Evolutionary conservation across 2,888 invertebrate genomes (phyloP).

Genomic region (Cetonia aurata): DNA sequence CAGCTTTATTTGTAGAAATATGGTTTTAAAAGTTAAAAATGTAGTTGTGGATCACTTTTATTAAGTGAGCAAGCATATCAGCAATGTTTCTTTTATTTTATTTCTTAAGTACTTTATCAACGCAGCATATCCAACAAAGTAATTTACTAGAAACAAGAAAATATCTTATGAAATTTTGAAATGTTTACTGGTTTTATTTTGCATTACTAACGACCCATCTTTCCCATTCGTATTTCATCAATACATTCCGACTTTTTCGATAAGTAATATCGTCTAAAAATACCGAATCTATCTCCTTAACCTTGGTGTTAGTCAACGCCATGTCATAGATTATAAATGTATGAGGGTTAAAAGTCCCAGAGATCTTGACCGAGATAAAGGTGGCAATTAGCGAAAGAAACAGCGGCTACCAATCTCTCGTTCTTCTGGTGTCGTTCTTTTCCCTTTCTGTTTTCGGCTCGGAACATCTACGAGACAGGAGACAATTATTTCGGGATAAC

Average conservation of each 20-base stretch:
- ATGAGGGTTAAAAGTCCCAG: slow-evolving; percentile 25
- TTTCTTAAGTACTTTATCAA: too few species aligned
- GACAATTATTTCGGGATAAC: slow-evolving; percentile 54
- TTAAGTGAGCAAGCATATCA: too few species aligned
- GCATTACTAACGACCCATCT: too few species aligned
- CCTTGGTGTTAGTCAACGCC: slow-evolving; percentile 4
- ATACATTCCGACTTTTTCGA: background rate
- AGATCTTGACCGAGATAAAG: slow-evolving; percentile 40
- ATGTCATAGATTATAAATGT: slow-evolving; percentile 32
- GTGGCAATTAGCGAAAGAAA: slow-evolving; percentile 45
- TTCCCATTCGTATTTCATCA: too few species aligned
- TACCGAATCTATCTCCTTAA: background rate
- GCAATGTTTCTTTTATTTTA: too few species aligned
- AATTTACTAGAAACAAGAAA: too few species aligned
- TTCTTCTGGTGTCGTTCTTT: slow-evolving; percentile 13
- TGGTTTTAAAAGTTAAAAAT: too few species aligned
- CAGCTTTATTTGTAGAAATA: too few species aligned
- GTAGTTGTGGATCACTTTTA: too few species aligned
- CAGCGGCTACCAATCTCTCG: slow-evolving; percentile 29
- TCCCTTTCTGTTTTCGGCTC: slow-evolving; percentile 26
- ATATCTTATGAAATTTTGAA: too few species aligned
- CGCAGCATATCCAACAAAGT: too few species aligned
- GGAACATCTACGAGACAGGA: slow-evolving; percentile 35
- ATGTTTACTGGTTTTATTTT: too few species aligned
- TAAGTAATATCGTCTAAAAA: background rate